Evolutionary conservation across 2,888 invertebrate genomes (phyloP).

Genomic region (Callosobruchus maculatus): DNA sequence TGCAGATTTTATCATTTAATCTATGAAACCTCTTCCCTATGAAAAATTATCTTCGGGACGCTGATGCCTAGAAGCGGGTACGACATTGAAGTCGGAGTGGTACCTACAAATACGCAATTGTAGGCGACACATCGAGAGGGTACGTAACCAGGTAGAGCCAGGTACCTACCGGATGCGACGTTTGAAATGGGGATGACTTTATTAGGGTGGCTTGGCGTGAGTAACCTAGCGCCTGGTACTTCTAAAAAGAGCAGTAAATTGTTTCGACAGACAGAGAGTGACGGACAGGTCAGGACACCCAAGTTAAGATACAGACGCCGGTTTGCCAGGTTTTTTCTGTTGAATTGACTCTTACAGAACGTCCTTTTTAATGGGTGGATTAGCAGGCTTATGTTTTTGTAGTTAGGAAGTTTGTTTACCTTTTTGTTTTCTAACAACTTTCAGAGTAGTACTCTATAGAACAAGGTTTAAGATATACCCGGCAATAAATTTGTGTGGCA

Average conservation of each 20-base stretch:
- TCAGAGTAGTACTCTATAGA: too few species aligned
- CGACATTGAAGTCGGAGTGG: neutral
- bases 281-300: neutral
- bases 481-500: too few species aligned
- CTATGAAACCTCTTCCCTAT: too few species aligned
- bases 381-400: too few species aligned
- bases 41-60: too few species aligned
- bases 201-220: slow-evolving; percentile 6
- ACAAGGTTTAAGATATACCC: too few species aligned
- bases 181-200: slow-evolving; percentile 17
- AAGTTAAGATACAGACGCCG: neutral
- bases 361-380: too few species aligned
- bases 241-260: neutral
- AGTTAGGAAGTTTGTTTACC: too few species aligned
- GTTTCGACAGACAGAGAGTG: neutral
- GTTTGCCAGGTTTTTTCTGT: neutral
- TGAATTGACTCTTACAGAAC: too few species aligned
- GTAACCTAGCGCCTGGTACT: neutral
- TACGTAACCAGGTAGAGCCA: slow-evolving; percentile 15
- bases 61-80: neutral
- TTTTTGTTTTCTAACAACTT: too few species aligned
- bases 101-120: neutral
- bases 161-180: slow-evolving; percentile 17
- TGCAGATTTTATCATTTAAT: too few species aligned
- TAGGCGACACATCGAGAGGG: neutral